These are phyloP conservation scores for Slavum lentiscoides DNA, from an alignment of 2,888 invertebrate genomes.

Conservation along the genomic window DNA sequence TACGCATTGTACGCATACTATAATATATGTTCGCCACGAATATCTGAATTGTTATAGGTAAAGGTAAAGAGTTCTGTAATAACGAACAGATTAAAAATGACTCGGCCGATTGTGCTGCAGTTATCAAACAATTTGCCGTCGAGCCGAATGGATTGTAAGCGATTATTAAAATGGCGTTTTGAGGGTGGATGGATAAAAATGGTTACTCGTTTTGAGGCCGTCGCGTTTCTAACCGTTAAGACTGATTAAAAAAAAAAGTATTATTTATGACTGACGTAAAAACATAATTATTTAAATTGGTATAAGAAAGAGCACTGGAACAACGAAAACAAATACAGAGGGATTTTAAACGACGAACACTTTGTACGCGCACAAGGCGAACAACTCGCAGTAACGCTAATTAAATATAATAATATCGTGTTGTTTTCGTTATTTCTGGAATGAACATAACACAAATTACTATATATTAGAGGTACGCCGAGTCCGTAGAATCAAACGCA, in stretches of 20 bases:
- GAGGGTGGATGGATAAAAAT: neutral
- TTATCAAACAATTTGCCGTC: constrained; percentile 2
- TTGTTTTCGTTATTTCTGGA: too few relatives aligned
- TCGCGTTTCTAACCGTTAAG: neutral
- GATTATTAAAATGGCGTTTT: constrained; percentile 18
- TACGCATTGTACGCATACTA: too few relatives aligned
- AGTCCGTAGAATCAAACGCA: neutral
- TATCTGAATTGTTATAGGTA: too few relatives aligned
- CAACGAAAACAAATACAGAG: neutral
- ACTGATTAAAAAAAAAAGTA: constrained; percentile 3
- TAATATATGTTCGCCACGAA: too few relatives aligned
- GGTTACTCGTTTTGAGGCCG: neutral
- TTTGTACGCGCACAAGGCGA: neutral
- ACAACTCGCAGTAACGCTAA: too few relatives aligned
- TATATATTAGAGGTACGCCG: too few relatives aligned
- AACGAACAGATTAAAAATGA: neutral
- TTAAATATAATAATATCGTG: too few relatives aligned
- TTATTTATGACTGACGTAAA: constrained; percentile 7
- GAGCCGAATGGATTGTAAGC: constrained; percentile 24
- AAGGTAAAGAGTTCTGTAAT: neutral
- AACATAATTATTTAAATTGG: neutral
- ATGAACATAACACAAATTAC: too few relatives aligned
- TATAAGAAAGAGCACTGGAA: neutral
- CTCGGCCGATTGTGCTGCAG: neutral
- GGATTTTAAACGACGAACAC: neutral